phyloP scores from a whole-genome alignment of 64 coral and sea anemone genomes.

The Pocillopora damicornis region DNA sequence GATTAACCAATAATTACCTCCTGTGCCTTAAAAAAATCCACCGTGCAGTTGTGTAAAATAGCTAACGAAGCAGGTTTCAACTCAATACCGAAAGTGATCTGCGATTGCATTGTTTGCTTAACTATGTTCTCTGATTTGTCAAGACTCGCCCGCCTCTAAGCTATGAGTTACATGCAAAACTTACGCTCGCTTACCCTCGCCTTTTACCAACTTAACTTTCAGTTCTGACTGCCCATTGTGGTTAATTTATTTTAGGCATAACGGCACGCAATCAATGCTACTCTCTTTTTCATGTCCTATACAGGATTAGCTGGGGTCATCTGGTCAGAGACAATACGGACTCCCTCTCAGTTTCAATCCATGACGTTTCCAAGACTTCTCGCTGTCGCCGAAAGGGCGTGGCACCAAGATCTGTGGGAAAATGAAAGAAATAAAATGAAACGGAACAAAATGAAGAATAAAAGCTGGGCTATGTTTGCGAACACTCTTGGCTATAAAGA shows the following conservation, averaged over 20 bases:
- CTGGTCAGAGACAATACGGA: constrained; percentile 85
- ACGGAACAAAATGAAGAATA: constrained; percentile 43
- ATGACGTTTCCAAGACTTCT: constrained; percentile 83
- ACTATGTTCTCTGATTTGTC: too few species aligned
- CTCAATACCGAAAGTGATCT: too few species aligned
- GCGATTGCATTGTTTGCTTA: too few species aligned
- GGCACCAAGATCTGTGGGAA: constrained; percentile 81
- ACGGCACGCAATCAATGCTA: not conserved
- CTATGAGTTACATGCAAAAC: too few species aligned
- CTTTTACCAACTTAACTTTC: too few species aligned
- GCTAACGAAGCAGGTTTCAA: too few species aligned
- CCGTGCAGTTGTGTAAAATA: too few species aligned
- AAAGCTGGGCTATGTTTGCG: constrained; percentile 55
- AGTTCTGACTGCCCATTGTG: too few species aligned
- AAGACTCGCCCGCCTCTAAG: too few species aligned
- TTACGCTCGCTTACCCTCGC: too few species aligned
- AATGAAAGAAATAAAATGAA: constrained; percentile 25
- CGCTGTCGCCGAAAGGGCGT: constrained; percentile 76
- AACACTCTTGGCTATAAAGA: constrained; percentile 75
- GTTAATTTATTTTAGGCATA: not conserved
- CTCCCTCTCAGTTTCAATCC: constrained; percentile 68
- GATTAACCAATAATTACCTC: too few species aligned
- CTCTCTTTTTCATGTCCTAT: not conserved
- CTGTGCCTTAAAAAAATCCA: too few species aligned
- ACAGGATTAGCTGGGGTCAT: constrained; percentile 72